Evolutionary conservation across 2,888 invertebrate genomes (phyloP), one percentile per base, ranked within the genome.

Genomic region (Acrobasis repandana): DNA sequence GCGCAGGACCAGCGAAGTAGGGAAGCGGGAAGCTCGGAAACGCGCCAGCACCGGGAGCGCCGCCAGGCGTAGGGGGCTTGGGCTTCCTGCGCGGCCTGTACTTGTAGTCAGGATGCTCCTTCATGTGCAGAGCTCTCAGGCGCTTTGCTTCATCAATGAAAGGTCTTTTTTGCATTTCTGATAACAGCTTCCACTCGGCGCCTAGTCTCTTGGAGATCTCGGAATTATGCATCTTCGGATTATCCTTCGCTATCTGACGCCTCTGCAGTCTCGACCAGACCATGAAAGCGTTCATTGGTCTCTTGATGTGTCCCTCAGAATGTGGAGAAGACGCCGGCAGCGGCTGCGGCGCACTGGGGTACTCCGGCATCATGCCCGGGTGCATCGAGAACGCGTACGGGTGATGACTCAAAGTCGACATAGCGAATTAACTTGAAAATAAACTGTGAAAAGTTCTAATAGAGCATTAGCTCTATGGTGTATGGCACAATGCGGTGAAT

Each of bases 241-340:
- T 98, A 74, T 98, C 98, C 86, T 97, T 95, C 1, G 98, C 97
- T 77, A 98, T 98, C 87, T 98, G 97, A 60, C 97, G 94, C 15
- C 98, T 93, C 85, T 98, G 98, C 48, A 97, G 95, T 49, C 98
- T 92, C 6, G 98, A 98, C 98, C 98, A 98, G 36, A 97, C 98
- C 98, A 98, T 98, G 90, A 98, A 98, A 0, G 98, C 98, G 90
- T 98, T 98, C 98, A 99, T 98, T 2, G 98, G 98, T 18, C 98
- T 93, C 86, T 98, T 99, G 79, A 99, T 98, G 87, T 98, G 97
- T 10, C 95, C 95, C 73, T 96, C 96, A 47, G 89, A 86, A 65
- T 88, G 88, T 57, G 93, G 92, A 5, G 93, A 92, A 8, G 87
- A 84, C 0, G 92, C 86, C 47, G 91, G 88, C 71, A 91, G 77